A percentile compares a stretch with the other conserved stretches of the same genome.
Evolutionary conservation across 2,797 vertebrate genomes (phyloP).

Genomic region (Thamnophis elegans): DNA sequence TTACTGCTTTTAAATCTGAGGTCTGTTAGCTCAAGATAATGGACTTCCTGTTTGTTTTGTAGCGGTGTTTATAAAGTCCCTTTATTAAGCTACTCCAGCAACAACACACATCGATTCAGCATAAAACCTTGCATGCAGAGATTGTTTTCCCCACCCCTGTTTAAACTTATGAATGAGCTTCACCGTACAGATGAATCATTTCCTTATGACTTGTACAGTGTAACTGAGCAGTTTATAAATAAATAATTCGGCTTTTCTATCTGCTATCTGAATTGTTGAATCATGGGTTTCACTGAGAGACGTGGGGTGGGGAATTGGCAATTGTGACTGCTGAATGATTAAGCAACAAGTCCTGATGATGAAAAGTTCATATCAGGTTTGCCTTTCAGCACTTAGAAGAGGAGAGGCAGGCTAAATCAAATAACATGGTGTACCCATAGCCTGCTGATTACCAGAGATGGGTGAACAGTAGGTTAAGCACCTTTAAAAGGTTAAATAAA

Average conservation of each 20-base stretch:
- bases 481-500: neutral
- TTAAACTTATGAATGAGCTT: neutral
- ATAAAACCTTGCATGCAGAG: accelerated
- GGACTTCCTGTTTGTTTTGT: neutral
- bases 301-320: neutral
- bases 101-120: neutral
- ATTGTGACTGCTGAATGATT: neutral
- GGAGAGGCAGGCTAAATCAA: neutral
- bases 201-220: neutral
- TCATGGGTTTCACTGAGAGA: neutral
- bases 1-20: neutral
- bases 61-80: neutral
- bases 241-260: neutral
- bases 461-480: neutral
- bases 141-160: neutral
- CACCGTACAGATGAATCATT: accelerated
- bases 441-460: neutral
- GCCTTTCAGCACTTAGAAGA: neutral
- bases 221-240: neutral
- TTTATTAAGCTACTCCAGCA: conserved; percentile 21
- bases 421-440: neutral
- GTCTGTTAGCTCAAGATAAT: neutral
- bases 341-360: neutral
- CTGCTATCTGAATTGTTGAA: neutral
- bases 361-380: neutral